Conservation (phyloP, 2,888 invertebrate species). For the Acrocyrtus sp. region DNA sequence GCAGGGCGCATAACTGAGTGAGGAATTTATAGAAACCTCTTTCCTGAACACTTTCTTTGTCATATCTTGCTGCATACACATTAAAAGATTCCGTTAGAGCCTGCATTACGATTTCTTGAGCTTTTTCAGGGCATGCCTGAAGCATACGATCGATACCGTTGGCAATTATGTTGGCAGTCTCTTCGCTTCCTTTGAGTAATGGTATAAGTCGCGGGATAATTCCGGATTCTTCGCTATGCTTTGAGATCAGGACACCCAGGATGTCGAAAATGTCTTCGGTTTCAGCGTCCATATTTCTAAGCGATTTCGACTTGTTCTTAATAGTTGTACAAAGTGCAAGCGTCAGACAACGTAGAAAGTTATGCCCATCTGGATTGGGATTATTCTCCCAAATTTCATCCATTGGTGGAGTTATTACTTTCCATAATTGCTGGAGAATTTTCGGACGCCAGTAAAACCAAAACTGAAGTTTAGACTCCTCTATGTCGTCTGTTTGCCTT, state of each 20-base stretch:
- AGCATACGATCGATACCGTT: slow-evolving; percentile 41
- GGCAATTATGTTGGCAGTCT: slow-evolving; percentile 48
- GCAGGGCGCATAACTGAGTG: slow-evolving; percentile 34
- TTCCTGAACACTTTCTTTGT: slow-evolving; percentile 54
- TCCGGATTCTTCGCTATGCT: slow-evolving; percentile 54
- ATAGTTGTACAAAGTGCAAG: slow-evolving; percentile 51
- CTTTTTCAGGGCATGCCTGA: slow-evolving; percentile 32
- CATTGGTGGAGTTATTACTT: slow-evolving; percentile 28
- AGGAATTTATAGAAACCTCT: slow-evolving; percentile 52
- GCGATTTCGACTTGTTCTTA: slow-evolving; percentile 42
- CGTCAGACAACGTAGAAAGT: slow-evolving; percentile 54
- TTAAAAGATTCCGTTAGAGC: slow-evolving; percentile 46
- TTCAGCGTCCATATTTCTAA: slow-evolving; percentile 35
- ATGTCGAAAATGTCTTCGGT: slow-evolving; percentile 52
- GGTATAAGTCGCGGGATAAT: slow-evolving; percentile 55
- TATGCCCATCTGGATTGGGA: slow-evolving; percentile 13
- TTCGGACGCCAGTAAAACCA: slow-evolving; percentile 36
- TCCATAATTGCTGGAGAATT: slow-evolving; percentile 17
- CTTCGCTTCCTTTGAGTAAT: slow-evolving; percentile 50
- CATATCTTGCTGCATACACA: slow-evolving; percentile 38
- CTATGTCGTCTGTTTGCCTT: neutral
- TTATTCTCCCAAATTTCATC: slow-evolving; percentile 40
- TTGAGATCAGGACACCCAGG: slow-evolving; percentile 47
- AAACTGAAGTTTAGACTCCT: slow-evolving; percentile 25
- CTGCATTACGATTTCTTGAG: slow-evolving; percentile 17